Evolutionary conservation across 2,113 vertebrate species (phyloP).

Genomic region (Larimichthys polyactis): DNA sequence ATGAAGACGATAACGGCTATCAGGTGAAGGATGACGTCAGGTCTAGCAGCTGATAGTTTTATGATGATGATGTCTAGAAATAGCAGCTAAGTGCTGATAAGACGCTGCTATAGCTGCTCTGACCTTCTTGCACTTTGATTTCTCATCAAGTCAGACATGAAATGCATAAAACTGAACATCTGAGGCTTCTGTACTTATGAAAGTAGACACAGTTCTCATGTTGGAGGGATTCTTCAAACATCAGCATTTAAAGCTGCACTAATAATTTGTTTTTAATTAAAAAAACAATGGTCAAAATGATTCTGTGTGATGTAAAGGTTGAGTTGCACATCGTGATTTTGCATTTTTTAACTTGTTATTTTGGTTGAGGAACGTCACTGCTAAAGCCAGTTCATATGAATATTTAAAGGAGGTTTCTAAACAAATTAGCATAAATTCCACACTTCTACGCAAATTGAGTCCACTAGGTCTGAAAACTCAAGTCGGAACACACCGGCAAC

Average conservation of each 20-base stretch:
- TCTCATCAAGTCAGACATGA: not conserved
- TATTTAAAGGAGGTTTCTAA: no score
- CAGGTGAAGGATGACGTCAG: conserved; percentile 35
- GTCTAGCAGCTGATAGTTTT: conserved; percentile 23
- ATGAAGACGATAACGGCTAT: conserved; percentile 9
- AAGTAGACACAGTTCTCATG: not conserved
- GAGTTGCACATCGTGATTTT: no score
- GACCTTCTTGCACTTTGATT: conserved; percentile 6
- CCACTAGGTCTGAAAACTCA: no score
- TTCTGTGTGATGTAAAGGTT: no score
- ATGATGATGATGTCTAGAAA: conserved; percentile 20
- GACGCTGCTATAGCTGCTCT: not conserved
- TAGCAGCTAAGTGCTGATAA: conserved; percentile 30
- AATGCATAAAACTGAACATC: not conserved
- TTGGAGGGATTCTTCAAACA: not conserved
- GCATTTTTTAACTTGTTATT: no score
- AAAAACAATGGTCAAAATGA: not conserved
- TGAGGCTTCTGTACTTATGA: not conserved
- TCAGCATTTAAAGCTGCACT: not conserved
- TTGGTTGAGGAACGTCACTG: no score
- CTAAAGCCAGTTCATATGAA: no score
- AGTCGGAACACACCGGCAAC: no score
- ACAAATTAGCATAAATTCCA: no score
- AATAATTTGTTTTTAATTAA: not conserved
- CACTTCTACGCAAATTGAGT: no score